Conservation (phyloP, 2,888 invertebrate species). For the Sesamia inferens region DNA sequence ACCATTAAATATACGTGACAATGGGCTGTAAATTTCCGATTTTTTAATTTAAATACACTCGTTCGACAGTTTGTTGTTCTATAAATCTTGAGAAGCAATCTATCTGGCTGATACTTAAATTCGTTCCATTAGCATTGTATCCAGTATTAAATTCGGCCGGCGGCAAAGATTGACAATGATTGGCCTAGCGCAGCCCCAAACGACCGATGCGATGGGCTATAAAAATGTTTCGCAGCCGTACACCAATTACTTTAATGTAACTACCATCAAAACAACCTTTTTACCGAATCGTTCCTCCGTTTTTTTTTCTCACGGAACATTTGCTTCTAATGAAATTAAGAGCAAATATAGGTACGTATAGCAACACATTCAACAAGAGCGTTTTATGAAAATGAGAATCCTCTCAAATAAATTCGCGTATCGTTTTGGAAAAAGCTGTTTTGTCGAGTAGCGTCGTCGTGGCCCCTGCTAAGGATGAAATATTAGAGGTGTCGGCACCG, state of each 20-base stretch:
- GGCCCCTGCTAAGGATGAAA: conserved; percentile 82
- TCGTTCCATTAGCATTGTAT: conserved; percentile 83
- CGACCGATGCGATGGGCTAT: conserved; percentile 83
- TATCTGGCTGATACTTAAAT: conserved; percentile 81
- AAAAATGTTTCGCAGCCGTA: conserved; percentile 87
- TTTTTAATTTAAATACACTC: conserved; percentile 74
- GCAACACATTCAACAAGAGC: conserved; percentile 65
- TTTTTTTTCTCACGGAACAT: conserved; percentile 77
- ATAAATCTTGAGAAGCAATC: conserved; percentile 84
- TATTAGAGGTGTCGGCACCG: conserved; percentile 84
- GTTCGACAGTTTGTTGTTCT: conserved; percentile 76
- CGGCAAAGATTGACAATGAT: conserved; percentile 84
- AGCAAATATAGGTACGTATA: conserved; percentile 71
- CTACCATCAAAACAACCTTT: conserved; percentile 87
- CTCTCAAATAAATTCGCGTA: conserved; percentile 69
- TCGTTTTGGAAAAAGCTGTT: conserved; percentile 73
- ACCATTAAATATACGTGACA: conserved; percentile 50
- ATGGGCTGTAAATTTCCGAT: conserved; percentile 69
- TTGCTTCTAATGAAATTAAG: conserved; percentile 84
- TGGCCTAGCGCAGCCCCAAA: conserved; percentile 82
- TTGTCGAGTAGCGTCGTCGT: conserved; percentile 66
- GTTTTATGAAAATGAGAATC: conserved; percentile 80
- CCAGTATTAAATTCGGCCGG: conserved; percentile 81
- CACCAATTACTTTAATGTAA: conserved; percentile 89
- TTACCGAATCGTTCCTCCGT: conserved; percentile 80